Base-by-base conservation (phyloP, 2,888 invertebrate species). In the Acleris cristana region DNA sequence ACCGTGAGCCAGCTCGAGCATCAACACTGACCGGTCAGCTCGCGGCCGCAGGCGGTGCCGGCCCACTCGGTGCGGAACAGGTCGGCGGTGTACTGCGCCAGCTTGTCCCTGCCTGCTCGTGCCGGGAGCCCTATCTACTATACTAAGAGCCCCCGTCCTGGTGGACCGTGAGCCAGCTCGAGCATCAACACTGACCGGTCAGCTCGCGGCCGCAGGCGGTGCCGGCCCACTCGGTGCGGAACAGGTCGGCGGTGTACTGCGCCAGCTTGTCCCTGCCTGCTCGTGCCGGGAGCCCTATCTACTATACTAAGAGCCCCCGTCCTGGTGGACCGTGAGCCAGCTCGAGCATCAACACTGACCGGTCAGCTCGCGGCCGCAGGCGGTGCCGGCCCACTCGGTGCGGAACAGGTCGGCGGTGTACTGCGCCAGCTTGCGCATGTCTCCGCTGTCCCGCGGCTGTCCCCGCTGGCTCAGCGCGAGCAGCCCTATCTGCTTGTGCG, bases 61-160 rank as follows among this genome's bases (percentile, higher is more conserved):
- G 82, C 77, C 86, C 89, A 91, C 72, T 88, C 87, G 0, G 76
- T 75, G n/a, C 76, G 75, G 64, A 90, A 75, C 73, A 89, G 74
- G 12, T 86, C 83, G 0, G 77, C 73, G 16, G 83, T 82, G 73
- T 80, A 87, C 56, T 73, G 76, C 18, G 87, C 87, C 0, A 87
- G 74, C 70, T 83, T 80, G 19, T n/a, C n/a, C n/a, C n/a, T n/a
- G n/a, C n/a, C n/a, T n/a, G n/a, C 26, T 6, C 2, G 26, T 26
- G 26, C 30, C 8, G 7, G 30, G 34, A 34, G 34, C 10, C 34
- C 3, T 40, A 40, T 40, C 12, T 40, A 40, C 34, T 14, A 40
- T 40, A 40, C 34, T 34, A 34, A 34, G 10, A 12, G 34, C 12
- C 34, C 12, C 8, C 2, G 34, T 34, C 7, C 12, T 34, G 34